phyloP scores from a whole-genome alignment of 2,797 vertebrate species.

The Notamacropus eugenii region DNA sequence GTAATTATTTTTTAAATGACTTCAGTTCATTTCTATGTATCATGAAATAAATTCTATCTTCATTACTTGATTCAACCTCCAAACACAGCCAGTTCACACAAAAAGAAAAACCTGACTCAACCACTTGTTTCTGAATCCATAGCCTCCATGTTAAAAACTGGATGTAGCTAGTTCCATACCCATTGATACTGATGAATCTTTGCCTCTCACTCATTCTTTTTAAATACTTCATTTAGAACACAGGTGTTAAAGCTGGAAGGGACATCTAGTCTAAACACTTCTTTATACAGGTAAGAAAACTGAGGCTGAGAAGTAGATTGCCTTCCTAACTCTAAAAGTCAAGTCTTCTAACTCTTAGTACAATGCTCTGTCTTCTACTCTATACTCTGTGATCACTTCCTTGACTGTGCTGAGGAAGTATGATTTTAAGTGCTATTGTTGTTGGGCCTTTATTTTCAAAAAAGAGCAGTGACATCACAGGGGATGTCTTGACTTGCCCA shows the following conservation, averaged over 20 bases:
- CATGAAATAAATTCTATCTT: conserved; percentile 57
- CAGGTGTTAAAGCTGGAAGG: background rate
- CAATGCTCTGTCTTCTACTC: background rate
- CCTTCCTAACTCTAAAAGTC: background rate
- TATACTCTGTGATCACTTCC: background rate
- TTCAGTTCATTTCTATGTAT: conserved; percentile 64
- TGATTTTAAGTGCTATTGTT: too few relatives aligned
- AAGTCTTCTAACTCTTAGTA: background rate
- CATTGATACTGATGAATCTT: background rate
- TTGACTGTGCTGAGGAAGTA: too few relatives aligned
- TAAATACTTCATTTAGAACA: background rate
- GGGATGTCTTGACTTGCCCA: too few relatives aligned
- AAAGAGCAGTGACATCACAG: too few relatives aligned
- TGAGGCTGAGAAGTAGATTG: background rate
- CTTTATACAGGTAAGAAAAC: too few relatives aligned
- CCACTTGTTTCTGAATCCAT: conserved; percentile 18
- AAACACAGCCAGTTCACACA: conserved; percentile 34
- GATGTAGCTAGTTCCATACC: background rate
- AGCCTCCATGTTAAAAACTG: background rate
- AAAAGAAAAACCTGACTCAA: conserved; percentile 18
- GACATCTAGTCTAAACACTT: background rate
- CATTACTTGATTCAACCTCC: conserved; percentile 25
- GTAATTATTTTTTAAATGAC: conserved; percentile 68
- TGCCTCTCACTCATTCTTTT: background rate
- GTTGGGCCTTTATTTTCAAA: too few relatives aligned